phyloP scores from a whole-genome alignment of 2,113 vertebrate genomes.

The Apodemus speciosus region DNA sequence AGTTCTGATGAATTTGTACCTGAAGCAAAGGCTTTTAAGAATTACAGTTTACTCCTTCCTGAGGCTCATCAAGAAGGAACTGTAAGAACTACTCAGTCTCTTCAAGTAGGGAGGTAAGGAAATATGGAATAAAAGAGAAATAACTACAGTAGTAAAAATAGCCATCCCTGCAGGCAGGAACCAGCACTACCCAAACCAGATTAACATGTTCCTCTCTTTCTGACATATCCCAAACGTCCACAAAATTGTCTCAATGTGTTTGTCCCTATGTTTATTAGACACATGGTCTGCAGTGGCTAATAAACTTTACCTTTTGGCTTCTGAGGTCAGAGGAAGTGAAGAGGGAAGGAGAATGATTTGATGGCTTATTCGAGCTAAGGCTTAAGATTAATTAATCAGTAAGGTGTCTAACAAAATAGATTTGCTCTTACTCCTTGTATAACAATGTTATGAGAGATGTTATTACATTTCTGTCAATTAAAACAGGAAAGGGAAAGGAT shows the following conservation, averaged over 20 bases:
- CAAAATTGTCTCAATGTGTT: constrained; percentile 2
- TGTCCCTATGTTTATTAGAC: not conserved
- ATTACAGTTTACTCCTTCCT: not conserved
- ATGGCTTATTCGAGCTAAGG: not conserved
- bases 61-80: not conserved
- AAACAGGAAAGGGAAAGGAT: not conserved
- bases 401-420: not conserved
- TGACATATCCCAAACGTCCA: not conserved
- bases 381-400: constrained; percentile 22
- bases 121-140: not conserved
- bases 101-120: not conserved
- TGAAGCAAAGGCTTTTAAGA: constrained; percentile 25
- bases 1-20: not conserved
- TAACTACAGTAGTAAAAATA: constrained; percentile 31
- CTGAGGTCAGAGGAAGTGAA: constrained; percentile 19
- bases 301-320: not conserved
- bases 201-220: not conserved
- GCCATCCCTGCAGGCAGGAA: not conserved
- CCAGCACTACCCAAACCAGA: not conserved
- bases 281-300: not conserved
- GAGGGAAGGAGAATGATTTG: not conserved
- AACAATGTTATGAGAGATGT: not conserved
- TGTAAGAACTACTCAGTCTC: not conserved
- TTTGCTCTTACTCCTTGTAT: not conserved
- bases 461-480: constrained; percentile 27